Evolutionary conservation across 2,888 invertebrate genomes (phyloP).

Genomic region (Mycalesis mineus): DNA sequence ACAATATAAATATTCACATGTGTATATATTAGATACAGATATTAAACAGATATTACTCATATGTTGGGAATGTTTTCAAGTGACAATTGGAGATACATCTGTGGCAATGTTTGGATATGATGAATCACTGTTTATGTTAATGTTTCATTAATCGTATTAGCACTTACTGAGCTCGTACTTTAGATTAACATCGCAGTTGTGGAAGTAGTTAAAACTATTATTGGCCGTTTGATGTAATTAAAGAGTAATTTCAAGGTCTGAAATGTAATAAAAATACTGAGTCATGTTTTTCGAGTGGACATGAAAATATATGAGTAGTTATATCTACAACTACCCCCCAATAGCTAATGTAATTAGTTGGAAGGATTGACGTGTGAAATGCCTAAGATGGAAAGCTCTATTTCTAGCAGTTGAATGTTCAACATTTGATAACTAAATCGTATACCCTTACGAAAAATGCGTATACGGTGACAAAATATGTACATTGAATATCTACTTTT

Average conservation of each 20-base stretch:
- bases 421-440: too few species aligned
- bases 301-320: too few species aligned
- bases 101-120: slow-evolving; percentile 33
- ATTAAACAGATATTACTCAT: slow-evolving; percentile 29
- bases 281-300: background rate
- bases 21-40: slow-evolving; percentile 10
- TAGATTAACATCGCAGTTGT: slow-evolving; percentile 21
- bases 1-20: slow-evolving; percentile 8
- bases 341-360: too few species aligned
- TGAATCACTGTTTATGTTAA: slow-evolving; percentile 33
- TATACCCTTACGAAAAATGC: too few species aligned
- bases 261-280: background rate
- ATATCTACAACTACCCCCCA: too few species aligned
- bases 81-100: slow-evolving; percentile 35
- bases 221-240: background rate
- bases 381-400: too few species aligned
- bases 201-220: background rate
- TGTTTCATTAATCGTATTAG: slow-evolving; percentile 36
- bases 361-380: too few species aligned
- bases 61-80: slow-evolving; percentile 34
- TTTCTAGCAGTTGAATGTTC: too few species aligned
- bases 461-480: too few species aligned
- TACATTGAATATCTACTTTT: too few species aligned
- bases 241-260: slow-evolving; percentile 16
- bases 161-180: slow-evolving; percentile 25